Percentiles rank a stretch among this genome's conserved stretches.
phyloP scores from a whole-genome alignment of 2,797 vertebrate species.

The Rhadinocentrus ornatus region DNA sequence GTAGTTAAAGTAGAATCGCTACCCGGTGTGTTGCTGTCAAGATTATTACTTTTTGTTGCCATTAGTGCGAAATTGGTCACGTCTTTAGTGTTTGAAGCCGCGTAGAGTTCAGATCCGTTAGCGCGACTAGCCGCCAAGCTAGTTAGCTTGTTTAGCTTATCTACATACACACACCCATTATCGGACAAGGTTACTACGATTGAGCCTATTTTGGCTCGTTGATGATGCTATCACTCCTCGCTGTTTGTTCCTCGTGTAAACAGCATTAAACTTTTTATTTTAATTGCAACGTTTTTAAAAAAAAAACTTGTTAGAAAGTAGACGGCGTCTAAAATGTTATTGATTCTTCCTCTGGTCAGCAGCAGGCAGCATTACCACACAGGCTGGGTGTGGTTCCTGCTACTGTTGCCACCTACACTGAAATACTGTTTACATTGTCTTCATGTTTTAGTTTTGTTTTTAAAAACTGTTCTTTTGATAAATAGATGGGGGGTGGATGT shows the following conservation, averaged over 20 bases:
- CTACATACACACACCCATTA: conserved; percentile 18
- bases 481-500: background rate
- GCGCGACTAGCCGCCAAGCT: background rate
- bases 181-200: conserved; percentile 36
- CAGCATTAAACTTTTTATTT: background rate
- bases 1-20: accelerated
- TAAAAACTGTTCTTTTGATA: background rate
- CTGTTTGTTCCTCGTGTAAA: too few relatives aligned
- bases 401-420: too few relatives aligned
- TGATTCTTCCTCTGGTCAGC: too few relatives aligned
- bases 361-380: background rate
- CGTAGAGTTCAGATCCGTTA: background rate
- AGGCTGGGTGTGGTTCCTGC: background rate
- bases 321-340: background rate
- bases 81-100: background rate
- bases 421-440: too few relatives aligned
- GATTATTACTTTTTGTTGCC: accelerated
- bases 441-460: background rate
- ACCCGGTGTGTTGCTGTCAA: accelerated
- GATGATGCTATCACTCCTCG: background rate
- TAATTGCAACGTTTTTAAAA: background rate
- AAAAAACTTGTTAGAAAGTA: background rate
- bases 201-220: too few relatives aligned
- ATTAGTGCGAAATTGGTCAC: accelerated
- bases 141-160: conserved; percentile 27